phyloP scores from a whole-genome alignment of 2,888 invertebrate genomes.

The Troides aeacus region DNA sequence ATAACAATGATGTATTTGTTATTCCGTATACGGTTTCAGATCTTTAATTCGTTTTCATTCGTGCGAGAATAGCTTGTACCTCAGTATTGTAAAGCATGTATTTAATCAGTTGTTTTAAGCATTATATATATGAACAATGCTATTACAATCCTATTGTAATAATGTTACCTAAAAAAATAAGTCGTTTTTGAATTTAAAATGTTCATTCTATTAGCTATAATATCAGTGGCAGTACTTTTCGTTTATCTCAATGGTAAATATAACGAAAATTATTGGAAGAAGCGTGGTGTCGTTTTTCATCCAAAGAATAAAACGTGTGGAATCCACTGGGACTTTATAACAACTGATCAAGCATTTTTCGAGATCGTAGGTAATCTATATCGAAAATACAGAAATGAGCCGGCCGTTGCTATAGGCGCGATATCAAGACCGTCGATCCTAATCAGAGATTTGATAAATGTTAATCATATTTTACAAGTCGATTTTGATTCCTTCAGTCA shows the following conservation, averaged over 20 bases:
- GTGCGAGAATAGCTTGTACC: neutral
- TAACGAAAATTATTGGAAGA: neutral
- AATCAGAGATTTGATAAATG: slow-evolving; percentile 39
- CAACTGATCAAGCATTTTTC: neutral
- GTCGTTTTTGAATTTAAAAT: neutral
- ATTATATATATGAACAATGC: too few relatives aligned
- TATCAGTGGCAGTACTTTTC: neutral
- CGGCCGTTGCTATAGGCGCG: slow-evolving; percentile 49
- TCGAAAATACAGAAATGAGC: slow-evolving; percentile 46
- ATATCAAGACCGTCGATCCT: slow-evolving; percentile 36
- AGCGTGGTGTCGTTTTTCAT: neutral
- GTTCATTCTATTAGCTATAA: neutral
- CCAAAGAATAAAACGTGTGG: neutral
- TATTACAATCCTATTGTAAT: too few relatives aligned
- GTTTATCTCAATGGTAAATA: neutral
- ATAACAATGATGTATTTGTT: neutral
- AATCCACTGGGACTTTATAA: neutral
- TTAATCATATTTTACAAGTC: slow-evolving; percentile 28
- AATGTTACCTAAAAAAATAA: too few relatives aligned
- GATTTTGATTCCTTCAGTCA: slow-evolving; percentile 42
- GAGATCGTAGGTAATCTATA: slow-evolving; percentile 33
- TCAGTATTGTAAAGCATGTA: too few relatives aligned
- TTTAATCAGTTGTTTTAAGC: too few relatives aligned
- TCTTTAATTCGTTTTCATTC: neutral
- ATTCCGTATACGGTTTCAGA: neutral